Base-by-base conservation (phyloP, 1,140 invertebrate genomes). In the Drosophila paulistorum region DNA sequence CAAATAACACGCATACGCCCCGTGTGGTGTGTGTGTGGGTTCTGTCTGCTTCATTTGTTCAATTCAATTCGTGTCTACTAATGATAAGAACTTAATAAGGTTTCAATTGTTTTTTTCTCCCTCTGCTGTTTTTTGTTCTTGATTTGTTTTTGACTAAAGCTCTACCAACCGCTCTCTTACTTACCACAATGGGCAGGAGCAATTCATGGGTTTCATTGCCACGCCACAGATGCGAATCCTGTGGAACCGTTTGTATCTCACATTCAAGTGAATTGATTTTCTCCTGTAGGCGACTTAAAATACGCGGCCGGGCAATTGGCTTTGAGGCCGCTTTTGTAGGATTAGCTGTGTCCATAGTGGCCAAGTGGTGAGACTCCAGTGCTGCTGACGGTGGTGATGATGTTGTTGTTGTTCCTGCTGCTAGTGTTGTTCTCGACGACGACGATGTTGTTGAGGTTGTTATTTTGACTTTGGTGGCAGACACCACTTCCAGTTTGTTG, bases 181-280 rank as follows among this genome's bases (percentile, higher is more conserved):
- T 94, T 92, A 95, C 94, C 93, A 93, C 93, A 81, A 94, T 93
- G 17, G 94, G 94, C 41, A 95, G 92, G 75, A 93, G 93, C 67
- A 95, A 92, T 77, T 95, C 94, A 71, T 95, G 94, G 11, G 94
- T 95, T 82, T 95, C 94, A 77, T 95, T 95, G 75, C 94, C 94
- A 33, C 94, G 93, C 94, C 94, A 95, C 65, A 95, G 90, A 65
- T 94, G 93, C 6, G 94, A 94, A 68, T 94, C 94, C 63, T 93
- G 92, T 41, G 94, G 94, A 71, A 95, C 84, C 55, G 93, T 92
- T 45, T 94, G 94, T 75, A 95, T 92, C 84, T 95, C 94, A 80
- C 94, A 95, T 79, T 94, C 94, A 66, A 94, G 90, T 13, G 93
- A 93, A 80, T 93, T 93, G 64, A 94, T 92, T 84, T 94, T 94